Evolutionary conservation across 2,888 invertebrate species (phyloP).

Genomic region (Heliconius cydno): DNA sequence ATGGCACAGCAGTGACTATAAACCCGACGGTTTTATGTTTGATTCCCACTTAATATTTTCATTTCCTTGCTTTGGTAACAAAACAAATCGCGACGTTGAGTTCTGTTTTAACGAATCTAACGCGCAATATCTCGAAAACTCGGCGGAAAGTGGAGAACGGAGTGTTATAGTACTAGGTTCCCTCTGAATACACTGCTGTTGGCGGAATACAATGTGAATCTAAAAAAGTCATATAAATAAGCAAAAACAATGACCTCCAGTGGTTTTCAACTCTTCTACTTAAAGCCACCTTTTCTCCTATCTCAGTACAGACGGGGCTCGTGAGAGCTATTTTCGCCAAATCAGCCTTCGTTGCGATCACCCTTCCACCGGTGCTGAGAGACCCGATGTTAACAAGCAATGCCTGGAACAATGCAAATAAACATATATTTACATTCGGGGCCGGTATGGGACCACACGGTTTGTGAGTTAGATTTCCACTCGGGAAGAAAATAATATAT

Average conservation of each 20-base stretch:
- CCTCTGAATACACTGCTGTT: too few species aligned
- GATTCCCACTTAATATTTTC: too few species aligned
- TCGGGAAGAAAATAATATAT: neutral
- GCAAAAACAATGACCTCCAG: slow-evolving; percentile 89
- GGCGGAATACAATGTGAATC: too few species aligned
- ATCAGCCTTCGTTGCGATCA: slow-evolving; percentile 97
- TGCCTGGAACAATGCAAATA: slow-evolving; percentile 78
- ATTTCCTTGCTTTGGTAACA: too few species aligned
- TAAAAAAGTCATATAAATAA: neutral
- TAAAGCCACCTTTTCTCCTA: slow-evolving; percentile 99
- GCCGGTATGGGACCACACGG: neutral
- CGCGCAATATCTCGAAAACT: too few species aligned
- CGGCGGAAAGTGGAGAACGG: too few species aligned
- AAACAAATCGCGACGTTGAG: too few species aligned
- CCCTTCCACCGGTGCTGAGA: slow-evolving; percentile 97
- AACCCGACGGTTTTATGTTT: too few species aligned
- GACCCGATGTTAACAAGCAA: slow-evolving; percentile 99
- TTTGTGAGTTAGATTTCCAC: neutral
- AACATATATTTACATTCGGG: neutral
- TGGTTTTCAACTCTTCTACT: slow-evolving; percentile 99
- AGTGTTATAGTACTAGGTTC: too few species aligned
- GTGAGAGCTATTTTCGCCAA: slow-evolving; percentile 98
- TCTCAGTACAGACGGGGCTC: slow-evolving; percentile 99
- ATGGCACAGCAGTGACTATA: too few species aligned
- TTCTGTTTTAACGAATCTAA: too few species aligned